phyloP scores from a whole-genome alignment of 2,797 vertebrate genomes.

The Oophaga sylvatica region DNA sequence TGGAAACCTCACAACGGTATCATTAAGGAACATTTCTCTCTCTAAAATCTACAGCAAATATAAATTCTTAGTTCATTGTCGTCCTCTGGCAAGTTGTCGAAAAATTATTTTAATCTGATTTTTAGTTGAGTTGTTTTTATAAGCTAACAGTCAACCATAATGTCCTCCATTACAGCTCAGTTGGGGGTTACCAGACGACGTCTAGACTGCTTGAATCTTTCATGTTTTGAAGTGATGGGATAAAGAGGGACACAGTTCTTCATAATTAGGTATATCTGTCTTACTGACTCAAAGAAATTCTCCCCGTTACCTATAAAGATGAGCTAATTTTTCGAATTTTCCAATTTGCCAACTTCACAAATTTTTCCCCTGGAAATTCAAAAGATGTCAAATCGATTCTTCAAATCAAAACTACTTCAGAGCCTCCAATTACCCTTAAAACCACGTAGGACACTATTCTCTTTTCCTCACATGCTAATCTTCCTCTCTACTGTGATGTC shows the following conservation, averaged over 20 bases:
- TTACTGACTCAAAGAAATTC: background rate
- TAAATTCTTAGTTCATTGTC: no score
- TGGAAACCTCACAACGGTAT: background rate
- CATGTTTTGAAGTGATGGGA: background rate
- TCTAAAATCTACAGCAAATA: background rate
- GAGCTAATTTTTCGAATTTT: no score
- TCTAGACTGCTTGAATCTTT: background rate
- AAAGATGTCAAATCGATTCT: no score
- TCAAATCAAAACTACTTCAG: no score
- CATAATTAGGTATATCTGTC: background rate
- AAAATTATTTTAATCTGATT: background rate
- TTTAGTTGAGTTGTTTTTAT: background rate
- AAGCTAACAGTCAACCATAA: background rate
- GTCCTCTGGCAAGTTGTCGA: background rate
- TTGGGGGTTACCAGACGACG: background rate
- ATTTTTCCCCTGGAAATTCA: no score
- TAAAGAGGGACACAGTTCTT: background rate
- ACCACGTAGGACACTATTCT: no score
- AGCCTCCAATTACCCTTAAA: no score
- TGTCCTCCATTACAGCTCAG: background rate
- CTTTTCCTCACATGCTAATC: no score
- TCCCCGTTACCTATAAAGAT: no score
- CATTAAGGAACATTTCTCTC: constrained; percentile 31
- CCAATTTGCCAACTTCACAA: no score
- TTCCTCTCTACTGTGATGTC: no score